Evolutionary conservation across 2,113 vertebrate species (phyloP).

Genomic region (Rhinopomastus cyanomelas): DNA sequence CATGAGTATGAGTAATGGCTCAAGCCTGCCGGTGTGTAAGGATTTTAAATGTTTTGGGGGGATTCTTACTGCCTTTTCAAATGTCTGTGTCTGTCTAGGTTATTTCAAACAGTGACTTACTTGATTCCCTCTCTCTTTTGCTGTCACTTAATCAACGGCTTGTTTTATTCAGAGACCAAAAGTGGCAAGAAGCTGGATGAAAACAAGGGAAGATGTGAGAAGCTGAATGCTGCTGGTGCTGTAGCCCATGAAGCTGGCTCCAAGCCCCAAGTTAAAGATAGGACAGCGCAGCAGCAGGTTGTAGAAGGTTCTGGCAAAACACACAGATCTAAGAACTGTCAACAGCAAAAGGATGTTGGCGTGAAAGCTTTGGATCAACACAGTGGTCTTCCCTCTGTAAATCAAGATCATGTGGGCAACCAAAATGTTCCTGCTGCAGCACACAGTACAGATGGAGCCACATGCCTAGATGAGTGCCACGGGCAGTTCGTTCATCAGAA

Average conservation of each 20-base stretch:
- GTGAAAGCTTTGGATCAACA: slow-evolving; percentile 13
- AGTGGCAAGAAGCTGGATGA: slow-evolving; percentile 27
- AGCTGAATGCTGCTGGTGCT: neutral
- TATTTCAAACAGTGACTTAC: neutral
- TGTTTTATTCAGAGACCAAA: slow-evolving; percentile 44
- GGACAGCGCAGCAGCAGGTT: neutral
- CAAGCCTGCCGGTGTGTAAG: neutral
- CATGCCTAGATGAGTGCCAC: neutral
- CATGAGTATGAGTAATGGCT: neutral
- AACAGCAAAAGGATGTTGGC: neutral
- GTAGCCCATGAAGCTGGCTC: neutral
- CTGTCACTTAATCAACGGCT: neutral
- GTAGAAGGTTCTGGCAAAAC: neutral
- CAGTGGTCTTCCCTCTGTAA: neutral
- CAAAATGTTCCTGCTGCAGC: neutral
- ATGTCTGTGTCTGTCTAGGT: neutral
- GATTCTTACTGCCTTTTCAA: neutral
- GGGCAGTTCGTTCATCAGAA: neutral
- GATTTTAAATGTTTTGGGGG: neutral
- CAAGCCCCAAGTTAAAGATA: neutral
- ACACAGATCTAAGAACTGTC: neutral
- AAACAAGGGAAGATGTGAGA: slow-evolving; percentile 9
- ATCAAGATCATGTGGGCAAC: neutral
- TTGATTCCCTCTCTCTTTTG: neutral
- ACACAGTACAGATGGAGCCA: neutral